These are phyloP conservation scores for Elmis aenea DNA, from an alignment of 2,888 invertebrate species.

Conservation along the genomic window DNA sequence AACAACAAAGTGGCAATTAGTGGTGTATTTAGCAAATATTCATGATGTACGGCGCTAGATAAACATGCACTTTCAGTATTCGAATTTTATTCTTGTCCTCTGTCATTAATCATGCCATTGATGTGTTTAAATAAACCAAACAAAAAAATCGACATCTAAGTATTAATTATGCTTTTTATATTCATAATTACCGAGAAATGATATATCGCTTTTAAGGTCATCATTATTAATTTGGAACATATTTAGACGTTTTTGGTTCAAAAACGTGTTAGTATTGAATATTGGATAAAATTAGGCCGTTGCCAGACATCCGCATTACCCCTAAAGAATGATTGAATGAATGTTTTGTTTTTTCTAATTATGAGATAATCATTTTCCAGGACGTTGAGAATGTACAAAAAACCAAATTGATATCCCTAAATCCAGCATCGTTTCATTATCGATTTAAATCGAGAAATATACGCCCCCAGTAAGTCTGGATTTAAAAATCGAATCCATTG, in stretches of 20 bases:
- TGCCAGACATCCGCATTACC: no score
- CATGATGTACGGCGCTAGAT: conserved; percentile 26
- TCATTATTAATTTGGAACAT: conserved; percentile 21
- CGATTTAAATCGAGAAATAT: no score
- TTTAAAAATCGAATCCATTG: no score
- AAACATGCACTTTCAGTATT: conserved; percentile 25
- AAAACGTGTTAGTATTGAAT: conserved; percentile 10
- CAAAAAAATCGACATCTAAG: conserved; percentile 22
- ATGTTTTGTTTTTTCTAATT: no score
- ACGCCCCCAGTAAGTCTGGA: no score
- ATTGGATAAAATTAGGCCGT: no score
- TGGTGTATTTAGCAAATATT: conserved; percentile 29
- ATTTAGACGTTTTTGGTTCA: conserved; percentile 15
- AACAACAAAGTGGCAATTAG: conserved; percentile 27
- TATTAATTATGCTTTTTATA: conserved; percentile 33
- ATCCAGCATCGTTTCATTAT: no score
- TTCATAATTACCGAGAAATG: conserved; percentile 31
- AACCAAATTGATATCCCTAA: no score
- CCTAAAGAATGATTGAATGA: no score
- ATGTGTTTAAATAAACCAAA: conserved; percentile 32
- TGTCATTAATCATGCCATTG: conserved; percentile 33
- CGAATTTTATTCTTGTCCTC: conserved; percentile 29
- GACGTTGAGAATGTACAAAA: no score
- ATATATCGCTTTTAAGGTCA: conserved; percentile 28
- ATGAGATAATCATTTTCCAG: no score